Evolutionary conservation across 1,140 invertebrate genomes (phyloP).

Genomic region (Meteorus sp.): DNA sequence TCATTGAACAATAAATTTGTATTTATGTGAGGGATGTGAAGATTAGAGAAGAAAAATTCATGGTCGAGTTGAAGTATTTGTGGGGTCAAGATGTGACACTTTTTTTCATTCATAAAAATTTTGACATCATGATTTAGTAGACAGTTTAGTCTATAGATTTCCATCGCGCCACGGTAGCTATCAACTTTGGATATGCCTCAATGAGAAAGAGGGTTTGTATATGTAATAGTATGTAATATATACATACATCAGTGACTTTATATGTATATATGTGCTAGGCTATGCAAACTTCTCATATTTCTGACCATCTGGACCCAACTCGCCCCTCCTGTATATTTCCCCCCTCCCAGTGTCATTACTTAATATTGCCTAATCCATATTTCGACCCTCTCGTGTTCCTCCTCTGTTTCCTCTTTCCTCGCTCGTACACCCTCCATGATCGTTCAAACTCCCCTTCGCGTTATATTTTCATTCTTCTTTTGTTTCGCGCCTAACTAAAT

Average conservation of each 20-base stretch:
- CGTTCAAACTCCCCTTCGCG: neutral
- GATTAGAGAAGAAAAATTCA: constrained; percentile 6
- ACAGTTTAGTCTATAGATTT: constrained; percentile 15
- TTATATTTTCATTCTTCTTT: neutral
- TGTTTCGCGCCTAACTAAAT: neutral
- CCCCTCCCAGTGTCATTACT: constrained; percentile 41
- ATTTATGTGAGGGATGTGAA: too few species aligned
- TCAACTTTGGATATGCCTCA: neutral
- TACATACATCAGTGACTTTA: constrained; percentile 29
- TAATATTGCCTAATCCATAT: constrained; percentile 40
- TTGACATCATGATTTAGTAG: constrained; percentile 3
- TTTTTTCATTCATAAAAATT: neutral
- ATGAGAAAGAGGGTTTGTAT: neutral
- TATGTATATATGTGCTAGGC: constrained; percentile 23
- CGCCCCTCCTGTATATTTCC: constrained; percentile 22
- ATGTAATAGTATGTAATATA: neutral
- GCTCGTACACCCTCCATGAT: too few species aligned
- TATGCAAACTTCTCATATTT: constrained; percentile 44
- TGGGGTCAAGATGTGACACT: neutral
- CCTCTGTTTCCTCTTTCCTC: too few species aligned
- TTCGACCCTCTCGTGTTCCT: constrained; percentile 20
- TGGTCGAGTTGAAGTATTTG: neutral
- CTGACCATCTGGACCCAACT: constrained; percentile 40
- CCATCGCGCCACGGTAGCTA: neutral
- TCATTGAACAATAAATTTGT: too few species aligned